Evolutionary conservation across 2,797 vertebrate species (phyloP).

Genomic region (Sebastes hubbsi): DNA sequence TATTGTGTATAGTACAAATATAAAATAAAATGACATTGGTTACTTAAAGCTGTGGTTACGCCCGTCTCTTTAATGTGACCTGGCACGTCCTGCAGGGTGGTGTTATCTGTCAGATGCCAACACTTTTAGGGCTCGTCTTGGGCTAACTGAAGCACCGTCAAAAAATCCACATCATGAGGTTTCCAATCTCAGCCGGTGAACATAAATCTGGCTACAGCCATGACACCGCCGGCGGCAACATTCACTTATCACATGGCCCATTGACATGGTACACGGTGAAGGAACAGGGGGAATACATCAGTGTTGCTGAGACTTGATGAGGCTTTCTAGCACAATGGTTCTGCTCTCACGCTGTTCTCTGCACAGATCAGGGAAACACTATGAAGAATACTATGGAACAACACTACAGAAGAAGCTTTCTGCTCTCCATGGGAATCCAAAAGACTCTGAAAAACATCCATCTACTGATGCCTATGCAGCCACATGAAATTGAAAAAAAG

Average conservation of each 20-base stretch:
- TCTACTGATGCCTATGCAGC: background rate
- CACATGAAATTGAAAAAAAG: background rate
- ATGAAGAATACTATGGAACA: background rate
- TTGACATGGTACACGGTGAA: background rate
- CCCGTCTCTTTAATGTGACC: background rate
- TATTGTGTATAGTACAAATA: background rate
- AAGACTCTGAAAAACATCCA: background rate
- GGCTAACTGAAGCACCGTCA: background rate
- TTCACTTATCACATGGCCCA: background rate
- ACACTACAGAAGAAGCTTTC: background rate
- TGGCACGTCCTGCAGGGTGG: background rate
- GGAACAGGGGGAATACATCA: background rate
- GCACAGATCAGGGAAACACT: background rate
- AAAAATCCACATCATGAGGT: conserved; percentile 13
- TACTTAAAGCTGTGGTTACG: background rate
- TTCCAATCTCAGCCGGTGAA: conserved; percentile 5
- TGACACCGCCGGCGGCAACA: background rate
- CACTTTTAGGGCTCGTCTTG: background rate
- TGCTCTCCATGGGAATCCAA: background rate
- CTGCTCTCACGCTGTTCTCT: background rate
- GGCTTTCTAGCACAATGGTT: background rate
- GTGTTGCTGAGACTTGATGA: background rate
- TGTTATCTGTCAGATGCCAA: background rate
- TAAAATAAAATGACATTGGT: background rate
- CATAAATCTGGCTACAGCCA: conserved; percentile 16